Conservation (phyloP, 1,140 invertebrate species). For the Drosophila athabasca region DNA sequence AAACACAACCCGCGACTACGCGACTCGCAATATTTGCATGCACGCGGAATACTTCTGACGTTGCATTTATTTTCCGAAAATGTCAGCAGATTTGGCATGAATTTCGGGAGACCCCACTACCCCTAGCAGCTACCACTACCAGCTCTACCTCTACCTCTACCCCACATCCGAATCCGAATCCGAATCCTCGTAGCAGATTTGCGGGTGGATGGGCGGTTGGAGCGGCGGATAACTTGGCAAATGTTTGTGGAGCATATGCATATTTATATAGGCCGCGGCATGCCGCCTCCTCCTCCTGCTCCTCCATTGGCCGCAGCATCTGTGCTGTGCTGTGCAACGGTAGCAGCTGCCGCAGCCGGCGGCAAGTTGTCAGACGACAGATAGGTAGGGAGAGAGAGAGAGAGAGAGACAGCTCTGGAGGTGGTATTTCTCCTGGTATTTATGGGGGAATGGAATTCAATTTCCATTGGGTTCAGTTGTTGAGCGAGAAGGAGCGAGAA, state of each 20-base stretch:
- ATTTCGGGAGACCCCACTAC: constrained; percentile 34
- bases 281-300: constrained; percentile 17
- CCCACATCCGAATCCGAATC: too few relatives aligned
- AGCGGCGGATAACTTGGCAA: constrained; percentile 52
- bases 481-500: constrained; percentile 13
- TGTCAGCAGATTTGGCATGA: constrained; percentile 77
- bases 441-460: constrained; percentile 45
- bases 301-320: background rate
- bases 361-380: constrained; percentile 33
- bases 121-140: background rate
- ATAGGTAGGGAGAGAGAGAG: background rate
- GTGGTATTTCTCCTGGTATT: constrained; percentile 36
- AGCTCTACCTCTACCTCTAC: background rate
- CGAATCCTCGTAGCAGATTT: too few relatives aligned
- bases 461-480: constrained; percentile 29
- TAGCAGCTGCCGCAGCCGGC: constrained; percentile 22
- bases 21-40: constrained; percentile 64
- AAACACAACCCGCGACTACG: constrained; percentile 9
- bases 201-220: background rate
- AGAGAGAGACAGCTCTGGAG: too few relatives aligned
- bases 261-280: constrained; percentile 71
- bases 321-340: constrained; percentile 1
- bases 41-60: constrained; percentile 74
- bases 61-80: constrained; percentile 73
- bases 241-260: constrained; percentile 75